Evolutionary conservation across 2,113 vertebrate genomes (phyloP), one percentile per base, ranked within the genome.

Genomic region (Neodon shergylaensis): DNA sequence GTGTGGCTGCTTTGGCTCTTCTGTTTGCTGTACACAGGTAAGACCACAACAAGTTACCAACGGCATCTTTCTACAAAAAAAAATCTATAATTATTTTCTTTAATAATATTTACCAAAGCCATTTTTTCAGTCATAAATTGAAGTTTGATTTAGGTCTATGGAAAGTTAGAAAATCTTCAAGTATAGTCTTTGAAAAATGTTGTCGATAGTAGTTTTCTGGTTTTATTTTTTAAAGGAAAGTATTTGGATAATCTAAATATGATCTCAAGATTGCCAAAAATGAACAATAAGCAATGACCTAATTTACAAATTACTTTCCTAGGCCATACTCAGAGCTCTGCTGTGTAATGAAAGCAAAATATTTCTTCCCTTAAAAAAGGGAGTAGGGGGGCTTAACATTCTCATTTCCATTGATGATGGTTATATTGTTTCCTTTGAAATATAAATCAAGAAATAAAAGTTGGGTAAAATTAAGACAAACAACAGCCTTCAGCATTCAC

Each of bases 21-120:
- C 92, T 99, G 82, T 99, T 99, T n/a, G 99, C 99, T 12, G 98
- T 99, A 82, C 99, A 99, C 98, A 99, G 99, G 99, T 99, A 95
- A 95, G 74, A 44, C 0, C 79, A 2, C 1, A 0, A 12, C 0
- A 39, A 0, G 1, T 63, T 0, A 2, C 4, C 11, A 28, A 36
- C 7, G 12, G 21, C 16, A 54, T 54, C 68, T 8, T 28, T 39
- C 28, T 10, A 0, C 58, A 17, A 11, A 52, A 10, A 54, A 52
- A 24, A 65, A 5, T 6, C 47, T 61, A 14, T 26, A 0, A 31
- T 39, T 26, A 3, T 39, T 65, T 61, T 74, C 47, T 78, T 84
- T 22, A 49, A 24, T 66, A n/a, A 72, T 72, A 73, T 68, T 54
- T 22, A 82, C 5, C n/a, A n/a, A 36, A 39, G 42, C 83, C 42